A percentile compares a stretch with the other conserved stretches of the same genome.
Conservation (phyloP, 2,113 vertebrate genomes). For the Sylvia atricapilla region DNA sequence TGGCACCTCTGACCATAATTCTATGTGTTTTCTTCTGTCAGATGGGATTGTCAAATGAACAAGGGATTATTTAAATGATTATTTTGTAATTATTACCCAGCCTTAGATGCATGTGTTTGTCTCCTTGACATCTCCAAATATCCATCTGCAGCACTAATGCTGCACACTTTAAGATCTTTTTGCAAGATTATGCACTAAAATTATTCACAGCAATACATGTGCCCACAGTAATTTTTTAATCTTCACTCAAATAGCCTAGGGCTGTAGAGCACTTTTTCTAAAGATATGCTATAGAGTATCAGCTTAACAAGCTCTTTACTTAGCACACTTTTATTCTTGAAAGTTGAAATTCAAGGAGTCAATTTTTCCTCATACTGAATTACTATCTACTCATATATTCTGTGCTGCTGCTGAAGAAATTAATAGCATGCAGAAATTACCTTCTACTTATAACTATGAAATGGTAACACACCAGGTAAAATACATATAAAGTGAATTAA, state of each 20-base stretch:
- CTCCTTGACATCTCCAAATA: background rate
- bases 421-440: background rate
- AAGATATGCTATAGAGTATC: background rate
- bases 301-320: background rate
- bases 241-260: background rate
- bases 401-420: background rate
- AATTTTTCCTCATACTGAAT: background rate
- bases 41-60: background rate
- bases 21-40: background rate
- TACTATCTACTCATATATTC: background rate
- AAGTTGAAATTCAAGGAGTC: background rate
- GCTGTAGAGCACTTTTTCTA: background rate
- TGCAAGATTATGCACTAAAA: background rate
- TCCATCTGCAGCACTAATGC: background rate
- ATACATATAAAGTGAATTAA: accelerated
- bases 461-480: background rate
- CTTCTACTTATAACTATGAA: background rate
- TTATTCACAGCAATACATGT: background rate
- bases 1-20: background rate
- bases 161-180: background rate
- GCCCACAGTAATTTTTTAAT: background rate
- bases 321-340: background rate
- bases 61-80: background rate
- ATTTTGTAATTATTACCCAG: background rate
- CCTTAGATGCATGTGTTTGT: background rate